Base-by-base conservation (phyloP, 2,888 invertebrate species). In the Gymnocheta viridis region DNA sequence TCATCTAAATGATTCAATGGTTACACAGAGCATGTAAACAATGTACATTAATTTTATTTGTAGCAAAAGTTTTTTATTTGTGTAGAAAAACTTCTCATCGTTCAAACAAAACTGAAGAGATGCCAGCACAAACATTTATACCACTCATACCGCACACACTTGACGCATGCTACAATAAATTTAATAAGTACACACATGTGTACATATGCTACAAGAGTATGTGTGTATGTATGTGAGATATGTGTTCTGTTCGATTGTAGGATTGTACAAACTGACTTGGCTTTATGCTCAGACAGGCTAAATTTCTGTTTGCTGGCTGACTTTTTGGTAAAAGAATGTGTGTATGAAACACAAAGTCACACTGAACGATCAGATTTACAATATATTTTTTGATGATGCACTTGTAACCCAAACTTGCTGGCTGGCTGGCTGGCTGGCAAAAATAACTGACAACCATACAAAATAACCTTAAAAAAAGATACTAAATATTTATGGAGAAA, bases 1-100 rank as follows among this genome's bases (percentile, higher is more conserved):
- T 81, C 77, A 79, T 79, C 79, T 85, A 79, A 80, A 85, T 85
- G 85, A 82, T 83, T 78, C 77, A 78, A 82, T 85, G 86, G 85
- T 78, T 84, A 85, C 86, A 85, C 32, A 85, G 85, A 86, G 86
- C 86, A 81, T 84, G 81, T 81, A 84, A 84, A 84, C 84, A 81
- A 81, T 73, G 56, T 62, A 81, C 84, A 84, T 84, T 84, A 84
- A 84, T 84, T 84, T 81, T 81, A 78, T 84, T 84, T 84, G 81
- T 81, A 84, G 73, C 84, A 67, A 81, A 80, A 77, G 41, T 64
- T 70, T n/a, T 54, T 62, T 41, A 44, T 22, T 62, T 27, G 22
- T 56, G 41, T 72, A 72, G 54, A 73, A 67, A 79, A 58, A 54
- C 66, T 82, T 77, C 77, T 77, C 70, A 72, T 66, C 66, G 35